Evolutionary conservation across 2,113 vertebrate genomes (phyloP).

Genomic region (Urocitellus parryii): DNA sequence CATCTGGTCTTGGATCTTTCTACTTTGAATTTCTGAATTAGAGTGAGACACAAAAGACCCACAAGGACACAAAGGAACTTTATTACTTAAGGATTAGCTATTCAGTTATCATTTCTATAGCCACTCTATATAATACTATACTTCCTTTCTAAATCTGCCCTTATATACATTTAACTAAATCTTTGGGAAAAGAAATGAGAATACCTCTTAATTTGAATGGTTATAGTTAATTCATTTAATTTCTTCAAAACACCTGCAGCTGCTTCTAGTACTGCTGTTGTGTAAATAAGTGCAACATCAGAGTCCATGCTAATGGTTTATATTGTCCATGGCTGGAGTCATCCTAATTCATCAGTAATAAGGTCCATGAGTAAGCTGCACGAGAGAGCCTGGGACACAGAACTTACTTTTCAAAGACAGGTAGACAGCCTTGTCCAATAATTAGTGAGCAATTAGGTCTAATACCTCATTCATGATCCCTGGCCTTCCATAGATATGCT

Average conservation of each 20-base stretch:
- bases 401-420: conserved; percentile 19
- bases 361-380: not conserved
- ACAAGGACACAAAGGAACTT: not conserved
- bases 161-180: not conserved
- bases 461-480: conserved; percentile 5
- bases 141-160: not conserved
- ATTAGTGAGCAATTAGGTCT: not conserved
- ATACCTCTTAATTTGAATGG: not conserved
- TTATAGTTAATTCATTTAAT: not conserved
- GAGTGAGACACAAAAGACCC: not conserved
- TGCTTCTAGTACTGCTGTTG: conserved; percentile 27
- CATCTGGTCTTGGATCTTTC: not conserved
- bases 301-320: not conserved
- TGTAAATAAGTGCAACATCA: not conserved
- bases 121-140: not conserved
- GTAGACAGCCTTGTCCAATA: conserved; percentile 5
- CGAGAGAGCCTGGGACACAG: not conserved
- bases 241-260: not conserved
- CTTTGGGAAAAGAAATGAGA: not conserved
- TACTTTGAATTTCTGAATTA: conserved; percentile 44
- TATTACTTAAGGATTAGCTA: not conserved
- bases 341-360: not conserved
- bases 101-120: not conserved
- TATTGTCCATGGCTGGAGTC: not conserved
- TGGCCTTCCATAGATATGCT: not conserved